Conservation (phyloP, 2,888 invertebrate species). For the Drosophila pegasa region DNA sequence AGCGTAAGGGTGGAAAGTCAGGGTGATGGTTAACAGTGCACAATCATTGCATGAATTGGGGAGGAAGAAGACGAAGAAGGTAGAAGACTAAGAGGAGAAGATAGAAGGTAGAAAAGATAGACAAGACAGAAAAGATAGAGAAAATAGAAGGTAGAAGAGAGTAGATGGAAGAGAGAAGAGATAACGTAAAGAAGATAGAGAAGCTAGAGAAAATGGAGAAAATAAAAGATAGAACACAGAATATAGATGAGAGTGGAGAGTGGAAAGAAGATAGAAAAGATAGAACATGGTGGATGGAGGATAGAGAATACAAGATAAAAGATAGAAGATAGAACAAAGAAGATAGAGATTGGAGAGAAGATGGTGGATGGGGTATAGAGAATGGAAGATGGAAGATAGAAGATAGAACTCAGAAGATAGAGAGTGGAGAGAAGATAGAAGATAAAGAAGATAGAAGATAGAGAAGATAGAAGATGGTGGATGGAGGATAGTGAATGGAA, state of each 20-base stretch:
- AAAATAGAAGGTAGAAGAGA: background rate
- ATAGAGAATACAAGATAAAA: background rate
- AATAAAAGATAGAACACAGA: too few relatives aligned
- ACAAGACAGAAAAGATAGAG: background rate
- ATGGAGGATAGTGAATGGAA: background rate
- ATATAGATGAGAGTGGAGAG: too few relatives aligned
- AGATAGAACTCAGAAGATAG: background rate
- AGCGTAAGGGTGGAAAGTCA: conserved; percentile 1
- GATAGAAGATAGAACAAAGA: too few relatives aligned
- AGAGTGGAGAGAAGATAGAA: too few relatives aligned
- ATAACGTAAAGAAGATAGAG: too few relatives aligned
- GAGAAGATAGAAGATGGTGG: background rate
- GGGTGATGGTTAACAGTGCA: conserved; percentile 26
- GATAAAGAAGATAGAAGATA: too few relatives aligned
- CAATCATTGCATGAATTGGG: background rate
- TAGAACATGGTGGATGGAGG: too few relatives aligned
- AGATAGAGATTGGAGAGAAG: background rate
- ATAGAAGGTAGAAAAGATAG: background rate
- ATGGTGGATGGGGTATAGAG: background rate
- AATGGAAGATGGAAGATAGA: background rate
- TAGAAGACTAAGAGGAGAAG: background rate
- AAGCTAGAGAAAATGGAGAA: too few relatives aligned
- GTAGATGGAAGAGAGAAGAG: too few relatives aligned
- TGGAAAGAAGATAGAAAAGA: background rate
- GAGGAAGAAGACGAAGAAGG: conserved; percentile 1